Conservation (phyloP, 2,113 vertebrate species). For the Octodon degus region DNA sequence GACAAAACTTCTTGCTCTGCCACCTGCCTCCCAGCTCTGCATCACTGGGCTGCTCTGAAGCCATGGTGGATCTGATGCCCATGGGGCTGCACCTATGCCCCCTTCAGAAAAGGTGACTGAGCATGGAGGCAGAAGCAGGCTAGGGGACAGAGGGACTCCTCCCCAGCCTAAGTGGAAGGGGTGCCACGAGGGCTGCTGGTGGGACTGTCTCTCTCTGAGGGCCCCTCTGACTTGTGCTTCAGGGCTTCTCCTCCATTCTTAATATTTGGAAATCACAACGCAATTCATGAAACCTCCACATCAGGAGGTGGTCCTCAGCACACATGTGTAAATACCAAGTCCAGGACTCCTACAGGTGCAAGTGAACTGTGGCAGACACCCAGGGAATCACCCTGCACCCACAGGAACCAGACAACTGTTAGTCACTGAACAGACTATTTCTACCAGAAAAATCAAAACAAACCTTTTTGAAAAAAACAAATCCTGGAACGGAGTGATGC, state of each 20-base stretch:
- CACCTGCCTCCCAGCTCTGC: background rate
- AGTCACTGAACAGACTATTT: background rate
- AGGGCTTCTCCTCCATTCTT: background rate
- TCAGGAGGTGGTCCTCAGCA: background rate
- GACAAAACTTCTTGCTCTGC: background rate
- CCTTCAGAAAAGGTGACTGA: background rate
- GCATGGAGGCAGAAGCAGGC: background rate
- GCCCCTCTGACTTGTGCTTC: background rate
- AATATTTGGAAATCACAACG: background rate
- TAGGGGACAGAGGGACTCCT: background rate
- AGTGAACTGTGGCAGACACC: background rate
- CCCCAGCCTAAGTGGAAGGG: background rate
- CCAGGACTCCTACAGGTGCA: background rate
- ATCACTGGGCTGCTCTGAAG: background rate
- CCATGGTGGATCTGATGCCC: background rate
- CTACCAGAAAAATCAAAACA: no score
- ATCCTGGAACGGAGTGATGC: no score
- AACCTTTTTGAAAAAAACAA: no score
- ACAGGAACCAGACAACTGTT: background rate
- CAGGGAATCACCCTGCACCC: background rate
- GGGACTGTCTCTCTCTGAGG: background rate
- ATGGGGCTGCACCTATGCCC: background rate
- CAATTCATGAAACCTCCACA: background rate
- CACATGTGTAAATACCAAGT: background rate
- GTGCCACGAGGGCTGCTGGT: background rate